Evolutionary conservation across 2,888 invertebrate genomes (phyloP).

Genomic region (Nesidiocoris tenuis): DNA sequence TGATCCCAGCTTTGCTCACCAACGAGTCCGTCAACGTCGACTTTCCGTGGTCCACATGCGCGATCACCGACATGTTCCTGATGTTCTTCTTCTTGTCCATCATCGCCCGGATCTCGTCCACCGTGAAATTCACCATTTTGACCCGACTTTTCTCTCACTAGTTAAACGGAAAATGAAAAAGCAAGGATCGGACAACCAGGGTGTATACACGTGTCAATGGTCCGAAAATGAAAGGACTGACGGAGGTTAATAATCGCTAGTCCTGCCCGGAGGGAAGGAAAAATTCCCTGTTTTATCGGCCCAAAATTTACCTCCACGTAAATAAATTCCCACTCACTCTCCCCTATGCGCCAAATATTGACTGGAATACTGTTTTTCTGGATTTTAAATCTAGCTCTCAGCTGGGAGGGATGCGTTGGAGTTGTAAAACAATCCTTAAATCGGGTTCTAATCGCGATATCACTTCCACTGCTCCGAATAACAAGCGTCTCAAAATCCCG

Average conservation of each 20-base stretch:
- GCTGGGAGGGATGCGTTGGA: no score
- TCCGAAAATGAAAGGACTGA: slow-evolving; percentile 23
- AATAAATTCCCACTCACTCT: no score
- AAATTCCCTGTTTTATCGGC: no score
- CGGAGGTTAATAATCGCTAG: slow-evolving; percentile 15
- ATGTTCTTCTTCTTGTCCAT: slow-evolving; percentile 99
- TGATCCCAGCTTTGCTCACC: slow-evolving; percentile 99
- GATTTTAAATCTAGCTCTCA: no score
- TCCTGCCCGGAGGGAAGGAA: no score
- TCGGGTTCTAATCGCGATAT: no score
- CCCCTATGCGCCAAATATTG: no score
- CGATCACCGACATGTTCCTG: slow-evolving; percentile 99
- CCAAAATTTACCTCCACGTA: no score
- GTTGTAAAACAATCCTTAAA: no score
- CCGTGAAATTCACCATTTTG: slow-evolving; percentile 96
- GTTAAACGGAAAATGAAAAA: slow-evolving; percentile 13
- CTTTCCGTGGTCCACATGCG: slow-evolving; percentile 99
- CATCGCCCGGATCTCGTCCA: slow-evolving; percentile 98
- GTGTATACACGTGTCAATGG: slow-evolving; percentile 25
- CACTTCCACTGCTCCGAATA: no score
- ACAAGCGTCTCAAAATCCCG: no score
- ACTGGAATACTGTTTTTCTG: no score
- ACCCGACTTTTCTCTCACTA: not conserved
- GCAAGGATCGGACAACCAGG: not conserved
- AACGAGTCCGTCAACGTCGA: slow-evolving; percentile 99